Base-by-base conservation (phyloP, 2,888 invertebrate genomes). In the Gerris lacustris region DNA sequence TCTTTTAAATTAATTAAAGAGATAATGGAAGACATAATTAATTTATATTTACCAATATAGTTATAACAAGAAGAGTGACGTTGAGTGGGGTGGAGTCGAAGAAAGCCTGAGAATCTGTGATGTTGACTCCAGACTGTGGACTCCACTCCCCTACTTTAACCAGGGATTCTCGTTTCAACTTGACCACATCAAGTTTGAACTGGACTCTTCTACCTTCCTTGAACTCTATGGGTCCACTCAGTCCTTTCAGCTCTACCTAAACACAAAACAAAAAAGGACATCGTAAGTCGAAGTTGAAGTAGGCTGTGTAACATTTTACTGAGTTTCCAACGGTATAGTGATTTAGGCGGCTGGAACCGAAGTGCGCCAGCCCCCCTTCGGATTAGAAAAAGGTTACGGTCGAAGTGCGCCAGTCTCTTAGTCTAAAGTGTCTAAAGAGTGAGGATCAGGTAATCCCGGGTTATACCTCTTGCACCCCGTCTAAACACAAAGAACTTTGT, bases 191-290 rank as follows among this genome's bases (percentile, higher is more conserved):
- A 73, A 92, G 81, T 77, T 88, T 87, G 78, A 92, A 90, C 77
- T 88, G 86, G 69, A 87, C 86, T 70, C 92, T 83, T 69, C 86
- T 84, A 0, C 91, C 91, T 79, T 90, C 89, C 79, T 90, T 89
- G 80, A 91, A 91, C 79, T 88, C 88, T 74, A 92, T 88, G 18
- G 88, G 88, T 0, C 92, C 92, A 44, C 90, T 90, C 69, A 92
- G 81, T 6, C 92, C 92, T 79, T 88, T 87, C 82, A 88, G 87
- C 79, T 90, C 89, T 69, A 90, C 90, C 90, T 90, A 45, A 80
- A 79, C 45, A 64, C 17, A 64, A 17, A n/a, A 31, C 31, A n/a
- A 11, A 66, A 2, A 66, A 45, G 4, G 2, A 31, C 4, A 31
- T 1, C 31, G 4, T 31, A 31, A 31, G 31, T 31, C 31, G 31